These are phyloP conservation scores for Eilema griseolum DNA, from an alignment of 2,888 invertebrate genomes.

Conservation along the genomic window DNA sequence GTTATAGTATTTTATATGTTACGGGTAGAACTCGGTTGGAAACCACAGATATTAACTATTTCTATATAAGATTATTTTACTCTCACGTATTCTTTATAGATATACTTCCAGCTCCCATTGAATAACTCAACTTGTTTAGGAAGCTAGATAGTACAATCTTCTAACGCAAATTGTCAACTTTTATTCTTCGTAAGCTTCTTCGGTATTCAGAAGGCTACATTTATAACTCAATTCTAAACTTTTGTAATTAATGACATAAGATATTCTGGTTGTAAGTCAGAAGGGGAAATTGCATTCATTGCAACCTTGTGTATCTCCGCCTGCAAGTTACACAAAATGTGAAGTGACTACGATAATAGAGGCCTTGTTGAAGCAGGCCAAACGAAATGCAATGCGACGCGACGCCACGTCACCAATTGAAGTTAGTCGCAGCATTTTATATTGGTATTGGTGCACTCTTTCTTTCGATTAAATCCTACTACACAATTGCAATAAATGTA, in stretches of 20 bases:
- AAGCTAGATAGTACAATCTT: background rate
- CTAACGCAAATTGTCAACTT: background rate
- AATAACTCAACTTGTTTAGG: background rate
- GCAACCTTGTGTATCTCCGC: background rate
- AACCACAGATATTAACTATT: too few relatives aligned
- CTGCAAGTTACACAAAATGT: background rate
- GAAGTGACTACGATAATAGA: conserved; percentile 26
- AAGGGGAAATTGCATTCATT: background rate
- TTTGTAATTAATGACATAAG: background rate
- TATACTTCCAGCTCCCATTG: background rate
- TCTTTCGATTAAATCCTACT: conserved; percentile 18
- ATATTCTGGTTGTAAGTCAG: background rate
- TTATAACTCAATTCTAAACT: background rate
- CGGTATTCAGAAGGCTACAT: background rate
- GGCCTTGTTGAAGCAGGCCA: conserved; percentile 22
- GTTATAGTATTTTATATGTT: background rate
- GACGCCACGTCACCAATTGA: conserved; percentile 42
- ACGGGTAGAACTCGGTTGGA: too few relatives aligned
- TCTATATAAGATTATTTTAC: too few relatives aligned
- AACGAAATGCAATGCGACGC: conserved; percentile 40
- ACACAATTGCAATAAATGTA: background rate
- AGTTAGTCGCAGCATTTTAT: conserved; percentile 42
- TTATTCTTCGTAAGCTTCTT: background rate
- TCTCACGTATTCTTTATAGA: background rate
- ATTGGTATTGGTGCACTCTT: conserved; percentile 33